Base-by-base conservation (phyloP, 2,113 vertebrate genomes). In the Antechinus flavipes region DNA sequence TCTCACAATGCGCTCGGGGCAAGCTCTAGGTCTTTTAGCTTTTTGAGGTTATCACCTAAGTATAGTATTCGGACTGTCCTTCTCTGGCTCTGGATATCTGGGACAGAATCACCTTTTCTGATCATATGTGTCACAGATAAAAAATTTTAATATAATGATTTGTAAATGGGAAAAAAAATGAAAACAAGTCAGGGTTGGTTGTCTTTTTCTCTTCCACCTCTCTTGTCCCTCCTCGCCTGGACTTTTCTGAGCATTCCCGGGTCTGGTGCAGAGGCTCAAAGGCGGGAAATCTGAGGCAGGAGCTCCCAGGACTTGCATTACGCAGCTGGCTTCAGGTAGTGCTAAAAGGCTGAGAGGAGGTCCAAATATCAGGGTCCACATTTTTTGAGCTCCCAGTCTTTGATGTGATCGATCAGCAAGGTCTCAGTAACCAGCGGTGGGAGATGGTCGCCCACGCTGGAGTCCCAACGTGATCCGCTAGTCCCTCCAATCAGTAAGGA, bases 381-480 rank as follows among this genome's bases (percentile, higher is more conserved):
- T 4, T 35, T 35, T 7, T n/a, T 16, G 35, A 35, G 27, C 12
- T 68, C 27, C 58, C 14, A 5, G 35, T 4, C 30, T 68, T 68
- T n/a, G 30, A 30, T 42, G n/a, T n/a, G 30, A 30, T 42, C 19
- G n/a, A 42, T 22, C 19, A 8, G n/a, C 35, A 23, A 35, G 61
- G 35, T 68, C 58, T 68, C 58, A 4, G 58, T 12, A 68, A 68
- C 30, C 30, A 4, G 1, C 1, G 7, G 16, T n/a, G 7, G 4
- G n/a, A 22, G 68, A 22, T 0, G 19, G 68, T 42, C n/a, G 19
- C 35, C 35, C 68, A 42, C 68, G 7, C 35, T 2, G 35, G 14
- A 0, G n/a, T 16, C 3, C 61, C 30, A 0, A 16, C 61, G 61
- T 0, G 68, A 16, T 6, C 5, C 35, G 0, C 35, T 42, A 0